These are phyloP conservation scores for Synergus itoensis DNA, from an alignment of 2,888 invertebrate species.

Conservation along the genomic window DNA sequence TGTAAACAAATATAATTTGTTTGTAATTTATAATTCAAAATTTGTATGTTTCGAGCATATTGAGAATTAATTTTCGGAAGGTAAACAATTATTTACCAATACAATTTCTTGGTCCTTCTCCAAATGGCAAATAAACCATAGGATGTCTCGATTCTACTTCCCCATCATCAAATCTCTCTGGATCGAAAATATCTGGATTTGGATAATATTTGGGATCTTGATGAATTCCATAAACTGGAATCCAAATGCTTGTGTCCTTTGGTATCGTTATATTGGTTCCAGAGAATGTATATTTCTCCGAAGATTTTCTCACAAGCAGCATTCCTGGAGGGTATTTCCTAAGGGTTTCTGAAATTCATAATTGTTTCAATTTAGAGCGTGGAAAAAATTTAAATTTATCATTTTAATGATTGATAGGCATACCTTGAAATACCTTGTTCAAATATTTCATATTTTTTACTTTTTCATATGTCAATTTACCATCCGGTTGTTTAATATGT, in stretches of 20 bases:
- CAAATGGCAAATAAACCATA: slow-evolving; percentile 67
- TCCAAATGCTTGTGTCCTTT: slow-evolving; percentile 49
- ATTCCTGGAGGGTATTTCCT: slow-evolving; percentile 76
- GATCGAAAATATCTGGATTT: slow-evolving; percentile 3
- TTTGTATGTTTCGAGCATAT: not conserved
- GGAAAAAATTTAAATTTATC: not conserved
- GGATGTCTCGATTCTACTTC: slow-evolving; percentile 57
- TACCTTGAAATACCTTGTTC: slow-evolving; percentile 74
- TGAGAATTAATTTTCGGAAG: not conserved
- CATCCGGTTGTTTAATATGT: slow-evolving; percentile 64
- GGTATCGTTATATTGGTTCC: slow-evolving; percentile 63
- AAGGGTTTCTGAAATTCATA: slow-evolving; percentile 65
- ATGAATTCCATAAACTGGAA: slow-evolving; percentile 63
- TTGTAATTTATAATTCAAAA: no score
- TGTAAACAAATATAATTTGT: slow-evolving; percentile 47
- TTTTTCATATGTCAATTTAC: slow-evolving; percentile 73
- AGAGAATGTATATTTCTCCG: slow-evolving; percentile 23
- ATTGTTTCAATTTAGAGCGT: not conserved
- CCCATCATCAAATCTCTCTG: slow-evolving; percentile 64
- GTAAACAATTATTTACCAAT: slow-evolving; percentile 60
- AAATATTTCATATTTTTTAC: slow-evolving; percentile 77
- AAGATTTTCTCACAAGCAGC: slow-evolving; percentile 69
- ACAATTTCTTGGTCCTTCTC: slow-evolving; percentile 72
- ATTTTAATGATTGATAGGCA: not conserved
- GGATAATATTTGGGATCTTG: slow-evolving; percentile 58